Conservation (phyloP, 2,888 invertebrate genomes). For the Dascillus cervinus region DNA sequence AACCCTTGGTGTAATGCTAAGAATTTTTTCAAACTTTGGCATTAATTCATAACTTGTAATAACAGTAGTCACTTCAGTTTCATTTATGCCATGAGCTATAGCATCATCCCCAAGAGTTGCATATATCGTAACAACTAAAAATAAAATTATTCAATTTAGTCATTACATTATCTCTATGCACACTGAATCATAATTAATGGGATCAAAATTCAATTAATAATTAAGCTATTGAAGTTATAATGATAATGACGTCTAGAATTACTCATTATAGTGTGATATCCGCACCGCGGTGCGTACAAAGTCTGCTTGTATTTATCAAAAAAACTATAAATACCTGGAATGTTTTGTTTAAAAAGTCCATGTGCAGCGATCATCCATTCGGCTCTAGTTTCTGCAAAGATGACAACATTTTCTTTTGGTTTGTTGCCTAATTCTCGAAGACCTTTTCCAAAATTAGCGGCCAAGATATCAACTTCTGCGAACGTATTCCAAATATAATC, state of each 20-base stretch:
- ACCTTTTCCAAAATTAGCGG: conserved; percentile 75
- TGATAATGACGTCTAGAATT: too few relatives aligned
- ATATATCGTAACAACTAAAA: conserved; percentile 86
- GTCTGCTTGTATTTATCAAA: background rate
- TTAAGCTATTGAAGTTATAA: too few relatives aligned
- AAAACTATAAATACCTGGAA: conserved; percentile 53
- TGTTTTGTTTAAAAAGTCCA: conserved; percentile 90
- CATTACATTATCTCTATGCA: conserved; percentile 4
- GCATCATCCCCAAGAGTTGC: conserved; percentile 96
- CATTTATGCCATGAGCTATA: conserved; percentile 92
- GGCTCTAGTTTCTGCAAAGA: conserved; percentile 95
- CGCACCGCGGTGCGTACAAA: too few relatives aligned
- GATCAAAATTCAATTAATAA: too few relatives aligned
- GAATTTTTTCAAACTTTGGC: conserved; percentile 78
- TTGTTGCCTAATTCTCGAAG: conserved; percentile 70
- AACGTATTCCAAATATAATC: conserved; percentile 88
- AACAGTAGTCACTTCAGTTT: conserved; percentile 89
- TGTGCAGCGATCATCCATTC: conserved; percentile 98
- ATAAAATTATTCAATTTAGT: conserved; percentile 12
- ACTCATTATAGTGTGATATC: too few relatives aligned
- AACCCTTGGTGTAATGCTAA: conserved; percentile 65
- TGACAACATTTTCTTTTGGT: conserved; percentile 70
- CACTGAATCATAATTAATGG: conserved; percentile 2
- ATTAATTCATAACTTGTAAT: conserved; percentile 89
- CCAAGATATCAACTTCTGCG: conserved; percentile 66